A percentile compares a stretch with the other conserved stretches of the same genome.
phyloP scores from a whole-genome alignment of 2,797 vertebrate genomes.

The Leptatherina wallacei region DNA sequence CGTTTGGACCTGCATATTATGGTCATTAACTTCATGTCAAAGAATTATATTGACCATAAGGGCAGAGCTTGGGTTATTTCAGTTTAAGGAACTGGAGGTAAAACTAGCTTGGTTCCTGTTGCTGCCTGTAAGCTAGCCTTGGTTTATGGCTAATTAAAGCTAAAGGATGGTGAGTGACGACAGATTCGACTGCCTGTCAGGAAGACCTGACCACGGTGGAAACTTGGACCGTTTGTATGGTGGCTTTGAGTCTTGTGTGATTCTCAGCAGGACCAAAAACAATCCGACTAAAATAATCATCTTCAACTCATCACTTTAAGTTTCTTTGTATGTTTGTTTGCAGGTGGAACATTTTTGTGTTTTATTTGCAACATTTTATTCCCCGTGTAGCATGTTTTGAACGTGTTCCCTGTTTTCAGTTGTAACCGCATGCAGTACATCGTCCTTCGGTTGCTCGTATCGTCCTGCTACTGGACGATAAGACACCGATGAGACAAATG shows the following conservation, averaged over 20 bases:
- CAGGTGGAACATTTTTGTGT: slow-evolving; percentile 16
- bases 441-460: slow-evolving; percentile 12
- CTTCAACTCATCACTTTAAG: neutral
- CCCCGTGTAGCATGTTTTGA: slow-evolving; percentile 53
- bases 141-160: slow-evolving; percentile 19
- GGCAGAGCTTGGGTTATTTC: neutral
- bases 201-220: neutral
- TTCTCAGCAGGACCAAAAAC: no score
- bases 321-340: neutral
- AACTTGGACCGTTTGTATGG: neutral
- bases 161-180: slow-evolving; percentile 25
- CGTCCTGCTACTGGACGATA: slow-evolving; percentile 12
- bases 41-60: neutral
- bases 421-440: slow-evolving; percentile 56
- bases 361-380: slow-evolving; percentile 34
- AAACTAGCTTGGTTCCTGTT: slow-evolving; percentile 1
- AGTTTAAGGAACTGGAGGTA: neutral
- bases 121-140: slow-evolving; percentile 7
- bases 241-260: neutral
- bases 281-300: no score
- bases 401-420: slow-evolving; percentile 27
- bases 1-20: neutral
- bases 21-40: neutral
- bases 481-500: neutral
- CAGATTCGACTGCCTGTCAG: slow-evolving; percentile 13